Evolutionary conservation across 1,140 invertebrate species (phyloP).

Genomic region (Argopecten irradians): DNA sequence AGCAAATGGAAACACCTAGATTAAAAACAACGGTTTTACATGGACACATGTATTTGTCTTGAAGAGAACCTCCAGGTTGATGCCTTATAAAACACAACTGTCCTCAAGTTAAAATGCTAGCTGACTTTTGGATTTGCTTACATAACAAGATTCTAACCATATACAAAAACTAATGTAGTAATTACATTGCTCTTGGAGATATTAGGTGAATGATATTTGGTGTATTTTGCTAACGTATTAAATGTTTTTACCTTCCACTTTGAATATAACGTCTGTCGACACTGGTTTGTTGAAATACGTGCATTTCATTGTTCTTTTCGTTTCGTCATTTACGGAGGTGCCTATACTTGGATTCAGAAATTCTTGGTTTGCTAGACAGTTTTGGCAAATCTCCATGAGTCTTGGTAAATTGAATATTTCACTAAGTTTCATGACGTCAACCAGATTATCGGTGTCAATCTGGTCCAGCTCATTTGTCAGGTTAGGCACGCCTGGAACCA

Average conservation of each 20-base stretch:
- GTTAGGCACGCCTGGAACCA: slow-evolving; percentile 62
- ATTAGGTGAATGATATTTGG: not conserved
- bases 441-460: slow-evolving; percentile 53
- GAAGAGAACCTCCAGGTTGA: no score
- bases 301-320: slow-evolving; percentile 59
- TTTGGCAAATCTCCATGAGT: slow-evolving; percentile 69
- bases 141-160: no score
- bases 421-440: slow-evolving; percentile 63
- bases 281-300: slow-evolving; percentile 59
- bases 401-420: slow-evolving; percentile 64
- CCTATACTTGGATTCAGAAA: slow-evolving; percentile 71
- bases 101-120: no score
- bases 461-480: slow-evolving; percentile 54
- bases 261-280: slow-evolving; percentile 60
- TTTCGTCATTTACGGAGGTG: slow-evolving; percentile 61
- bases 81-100: no score
- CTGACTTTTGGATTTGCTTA: no score
- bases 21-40: no score
- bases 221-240: not conserved
- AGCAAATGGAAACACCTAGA: no score
- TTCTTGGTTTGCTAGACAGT: slow-evolving; percentile 67
- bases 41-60: no score
- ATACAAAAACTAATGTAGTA: not conserved
- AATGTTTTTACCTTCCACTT: slow-evolving; percentile 57
- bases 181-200: not conserved